phyloP scores from a whole-genome alignment of 2,113 vertebrate genomes.

The Catharus bicknelli region DNA sequence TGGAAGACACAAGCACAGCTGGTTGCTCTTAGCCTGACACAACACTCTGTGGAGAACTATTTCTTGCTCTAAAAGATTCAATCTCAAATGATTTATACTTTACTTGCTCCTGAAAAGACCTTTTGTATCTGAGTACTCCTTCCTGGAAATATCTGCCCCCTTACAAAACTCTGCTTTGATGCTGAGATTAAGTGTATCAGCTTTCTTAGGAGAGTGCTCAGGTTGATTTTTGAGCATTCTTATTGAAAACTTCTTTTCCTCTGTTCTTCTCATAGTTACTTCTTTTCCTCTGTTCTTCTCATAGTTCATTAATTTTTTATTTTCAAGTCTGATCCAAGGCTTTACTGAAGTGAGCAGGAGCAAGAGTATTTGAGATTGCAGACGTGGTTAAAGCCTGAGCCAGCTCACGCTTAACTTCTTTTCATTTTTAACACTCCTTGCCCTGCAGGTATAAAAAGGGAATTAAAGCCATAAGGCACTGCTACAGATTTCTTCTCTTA shows the following conservation, averaged over 20 bases:
- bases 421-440: conserved; percentile 57
- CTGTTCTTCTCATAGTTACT: not conserved
- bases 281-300: not conserved
- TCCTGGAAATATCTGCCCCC: not conserved
- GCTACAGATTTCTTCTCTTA: conserved; percentile 63
- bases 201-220: not conserved
- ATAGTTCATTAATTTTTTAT: not conserved
- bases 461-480: conserved; percentile 54
- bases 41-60: not conserved
- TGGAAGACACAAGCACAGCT: not conserved
- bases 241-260: not conserved
- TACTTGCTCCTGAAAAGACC: not conserved
- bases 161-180: not conserved
- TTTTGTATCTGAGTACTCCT: not conserved
- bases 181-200: not conserved
- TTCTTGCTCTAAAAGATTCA: not conserved
- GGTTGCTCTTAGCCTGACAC: not conserved
- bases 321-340: not conserved
- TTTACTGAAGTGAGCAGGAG: conserved; percentile 2
- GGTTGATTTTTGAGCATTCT: not conserved
- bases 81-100: not conserved
- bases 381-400: conserved; percentile 12
- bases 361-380: not conserved
- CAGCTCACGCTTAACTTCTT: conserved; percentile 37
- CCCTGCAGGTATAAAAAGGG: conserved; percentile 57